Evolutionary conservation across 2,113 vertebrate genomes (phyloP).

Genomic region (Triplophysa rosa): DNA sequence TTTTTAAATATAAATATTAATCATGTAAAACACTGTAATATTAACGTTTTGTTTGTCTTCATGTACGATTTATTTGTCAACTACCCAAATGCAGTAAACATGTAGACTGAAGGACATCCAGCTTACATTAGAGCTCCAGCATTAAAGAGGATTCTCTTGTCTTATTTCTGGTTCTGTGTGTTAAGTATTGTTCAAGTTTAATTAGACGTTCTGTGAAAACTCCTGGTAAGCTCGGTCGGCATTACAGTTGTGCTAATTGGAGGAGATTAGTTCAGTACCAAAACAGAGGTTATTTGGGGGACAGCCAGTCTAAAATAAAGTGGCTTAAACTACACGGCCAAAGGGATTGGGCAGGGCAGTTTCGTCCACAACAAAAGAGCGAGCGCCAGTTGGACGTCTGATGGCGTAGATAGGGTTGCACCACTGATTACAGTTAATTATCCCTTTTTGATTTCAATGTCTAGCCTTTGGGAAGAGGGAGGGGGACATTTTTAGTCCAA

Average conservation of each 20-base stretch:
- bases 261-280: background rate
- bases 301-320: conserved; percentile 20
- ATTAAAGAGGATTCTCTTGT: background rate
- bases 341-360: background rate
- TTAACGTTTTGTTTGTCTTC: too few species aligned
- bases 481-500: background rate
- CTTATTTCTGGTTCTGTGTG: background rate
- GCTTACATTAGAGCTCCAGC: background rate
- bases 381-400: background rate
- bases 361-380: background rate
- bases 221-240: background rate
- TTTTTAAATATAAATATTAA: too few species aligned
- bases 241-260: background rate
- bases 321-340: background rate
- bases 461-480: background rate
- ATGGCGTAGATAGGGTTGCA: conserved; percentile 1
- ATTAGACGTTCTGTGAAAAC: background rate
- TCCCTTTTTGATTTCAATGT: background rate
- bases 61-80: too few species aligned
- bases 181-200: background rate
- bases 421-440: background rate
- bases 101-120: background rate
- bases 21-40: too few species aligned
- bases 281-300: background rate
- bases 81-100: too few species aligned